Evolutionary conservation across 2,113 vertebrate species (phyloP), one percentile per base, ranked within the genome.

Genomic region (Hemicordylus capensis): DNA sequence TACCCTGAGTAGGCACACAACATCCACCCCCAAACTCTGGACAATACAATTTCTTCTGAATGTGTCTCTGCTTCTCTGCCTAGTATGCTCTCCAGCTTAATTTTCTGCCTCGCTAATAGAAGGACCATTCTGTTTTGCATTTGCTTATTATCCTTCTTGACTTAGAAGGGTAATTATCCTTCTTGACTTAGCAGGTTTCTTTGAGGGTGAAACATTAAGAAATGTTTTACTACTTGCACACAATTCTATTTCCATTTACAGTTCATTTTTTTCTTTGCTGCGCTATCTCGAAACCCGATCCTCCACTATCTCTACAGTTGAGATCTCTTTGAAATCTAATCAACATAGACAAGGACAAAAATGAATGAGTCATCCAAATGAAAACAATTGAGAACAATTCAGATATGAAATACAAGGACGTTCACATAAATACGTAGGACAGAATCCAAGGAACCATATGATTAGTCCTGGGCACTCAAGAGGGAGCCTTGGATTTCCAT

Each of bases 81-180:
- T 75, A 10, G 12, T 28, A 22, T 58, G 51, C 63, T 58, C 69
- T 77, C 37, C 75, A 58, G 70, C 69, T 78, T 58, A 77, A 85
- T 85, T 56, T 85, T 69, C 75, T 85, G 63, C 75, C 37, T 69
- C 15, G 31, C 64, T 77, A 78, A 70, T 59, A 19, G 44, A 26
- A 37, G 73, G 81, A 37, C 42, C 26, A 34, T 58, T 85, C 77
- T 69, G 28, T 69, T 77, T 69, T 69, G 46, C 39, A n/a, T 24
- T 59, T 66, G 22, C 34, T 5, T 31, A n/a, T 85, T 70, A 26
- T 81, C 58, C 66, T 46, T 63, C 63, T 69, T 70, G 51, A 54
- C 83, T 77, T 67, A 85, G 34, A 85, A 59, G 31, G 37, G 28
- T 73, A 42, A n/a, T 85, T 70, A 26, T 81, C 58, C 66, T 46